Conservation (phyloP, 2,113 vertebrate genomes). For the Leptosomus discolor region DNA sequence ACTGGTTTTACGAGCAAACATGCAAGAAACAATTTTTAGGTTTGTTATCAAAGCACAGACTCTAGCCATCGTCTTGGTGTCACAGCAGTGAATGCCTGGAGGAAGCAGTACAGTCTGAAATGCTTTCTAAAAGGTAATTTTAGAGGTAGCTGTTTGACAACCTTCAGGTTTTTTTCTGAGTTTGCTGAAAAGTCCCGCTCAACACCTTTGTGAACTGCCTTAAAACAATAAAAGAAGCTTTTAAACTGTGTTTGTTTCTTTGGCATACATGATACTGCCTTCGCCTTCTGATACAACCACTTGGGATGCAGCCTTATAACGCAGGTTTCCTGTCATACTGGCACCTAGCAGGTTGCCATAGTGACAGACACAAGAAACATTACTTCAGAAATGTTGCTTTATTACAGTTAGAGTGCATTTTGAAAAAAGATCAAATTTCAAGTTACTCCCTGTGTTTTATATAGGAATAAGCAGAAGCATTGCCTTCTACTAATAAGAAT, state of each 20-base stretch:
- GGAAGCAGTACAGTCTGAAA: background rate
- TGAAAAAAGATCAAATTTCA: background rate
- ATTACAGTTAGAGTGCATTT: conserved; percentile 25
- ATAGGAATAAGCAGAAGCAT: background rate
- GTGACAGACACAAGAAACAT: conserved; percentile 35
- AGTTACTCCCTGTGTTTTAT: background rate
- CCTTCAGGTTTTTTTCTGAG: background rate
- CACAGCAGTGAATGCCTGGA: background rate
- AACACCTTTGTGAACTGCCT: background rate
- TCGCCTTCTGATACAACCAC: background rate
- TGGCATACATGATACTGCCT: background rate
- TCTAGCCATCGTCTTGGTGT: background rate
- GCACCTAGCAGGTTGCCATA: conserved; percentile 54
- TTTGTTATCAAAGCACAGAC: background rate
- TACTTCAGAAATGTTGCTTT: conserved; percentile 54
- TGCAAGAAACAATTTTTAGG: background rate
- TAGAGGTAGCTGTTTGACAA: background rate
- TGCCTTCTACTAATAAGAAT: background rate
- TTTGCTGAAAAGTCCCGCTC: background rate
- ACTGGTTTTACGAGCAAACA: background rate
- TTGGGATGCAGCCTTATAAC: background rate
- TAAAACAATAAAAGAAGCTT: background rate
- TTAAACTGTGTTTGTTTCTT: background rate
- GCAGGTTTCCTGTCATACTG: conserved; percentile 21
- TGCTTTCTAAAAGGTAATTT: background rate